phyloP scores from a whole-genome alignment of 1,140 invertebrate genomes.

The Neuroterus valhalla region DNA sequence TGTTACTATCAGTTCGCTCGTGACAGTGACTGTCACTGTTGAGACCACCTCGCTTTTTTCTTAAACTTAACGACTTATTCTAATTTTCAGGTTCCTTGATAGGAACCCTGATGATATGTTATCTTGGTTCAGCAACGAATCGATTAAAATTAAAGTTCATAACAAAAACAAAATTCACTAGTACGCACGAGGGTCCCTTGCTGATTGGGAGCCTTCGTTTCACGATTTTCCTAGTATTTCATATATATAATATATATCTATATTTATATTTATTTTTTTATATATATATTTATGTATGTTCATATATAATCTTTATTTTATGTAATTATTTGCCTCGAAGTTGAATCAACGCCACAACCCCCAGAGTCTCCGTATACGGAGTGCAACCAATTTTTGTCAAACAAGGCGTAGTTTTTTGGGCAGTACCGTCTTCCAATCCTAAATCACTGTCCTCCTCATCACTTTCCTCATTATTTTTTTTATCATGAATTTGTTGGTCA shows the following conservation, averaged over 20 bases:
- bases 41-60: neutral
- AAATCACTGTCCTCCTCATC: neutral
- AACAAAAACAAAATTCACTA: conserved; percentile 55
- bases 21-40: conserved; percentile 16
- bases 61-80: conserved; percentile 63
- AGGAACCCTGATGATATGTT: conserved; percentile 68
- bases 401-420: conserved; percentile 9
- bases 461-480: conserved; percentile 40
- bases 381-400: conserved; percentile 1
- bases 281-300: neutral
- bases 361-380: neutral
- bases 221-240: conserved; percentile 28
- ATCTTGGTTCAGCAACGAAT: conserved; percentile 72
- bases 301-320: conserved; percentile 2
- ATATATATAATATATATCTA: conserved; percentile 38
- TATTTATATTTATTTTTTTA: neutral
- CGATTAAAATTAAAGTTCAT: conserved; percentile 55
- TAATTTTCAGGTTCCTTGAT: conserved; percentile 61
- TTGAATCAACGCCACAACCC: neutral
- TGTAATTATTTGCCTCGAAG: conserved; percentile 1
- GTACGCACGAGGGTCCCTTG: conserved; percentile 59
- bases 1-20: conserved; percentile 3
- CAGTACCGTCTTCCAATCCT: neutral
- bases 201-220: conserved; percentile 60
- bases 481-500: conserved; percentile 36